These are phyloP conservation scores for Diadumene lineata DNA, from an alignment of 92 coral and sea anemone species.

Conservation along the genomic window DNA sequence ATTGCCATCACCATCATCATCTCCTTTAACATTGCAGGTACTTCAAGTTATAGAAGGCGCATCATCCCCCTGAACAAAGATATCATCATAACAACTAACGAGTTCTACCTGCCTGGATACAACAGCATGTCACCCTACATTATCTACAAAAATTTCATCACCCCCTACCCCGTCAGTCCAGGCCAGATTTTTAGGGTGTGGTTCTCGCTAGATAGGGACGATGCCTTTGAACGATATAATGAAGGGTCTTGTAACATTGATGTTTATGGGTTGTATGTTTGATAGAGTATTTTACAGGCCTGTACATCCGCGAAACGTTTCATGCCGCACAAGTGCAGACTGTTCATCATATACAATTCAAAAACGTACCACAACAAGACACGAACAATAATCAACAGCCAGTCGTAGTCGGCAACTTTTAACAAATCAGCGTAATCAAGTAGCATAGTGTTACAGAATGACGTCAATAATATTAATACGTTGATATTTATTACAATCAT, in stretches of 20 bases:
- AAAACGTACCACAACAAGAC: not conserved
- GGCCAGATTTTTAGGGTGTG: slow-evolving; percentile 20
- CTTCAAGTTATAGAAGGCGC: not conserved
- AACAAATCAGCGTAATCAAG: not conserved
- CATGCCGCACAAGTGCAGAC: not conserved
- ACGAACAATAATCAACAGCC: not conserved
- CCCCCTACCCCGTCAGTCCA: slow-evolving; percentile 7
- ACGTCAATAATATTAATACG: too few relatives aligned
- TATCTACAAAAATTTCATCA: slow-evolving; percentile 18
- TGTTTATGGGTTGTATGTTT: slow-evolving; percentile 26
- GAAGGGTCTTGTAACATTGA: slow-evolving; percentile 11
- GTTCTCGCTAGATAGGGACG: not conserved
- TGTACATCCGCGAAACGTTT: not conserved
- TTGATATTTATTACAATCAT: too few relatives aligned
- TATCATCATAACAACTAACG: not conserved
- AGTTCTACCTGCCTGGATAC: slow-evolving; percentile 18
- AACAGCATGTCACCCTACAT: slow-evolving; percentile 21
- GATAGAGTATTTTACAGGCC: not conserved
- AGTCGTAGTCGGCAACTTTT: not conserved
- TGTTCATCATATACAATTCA: not conserved
- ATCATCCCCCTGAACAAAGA: slow-evolving; percentile 14
- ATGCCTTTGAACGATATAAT: not conserved
- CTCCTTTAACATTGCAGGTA: not conserved
- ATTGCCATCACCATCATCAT: too few relatives aligned
- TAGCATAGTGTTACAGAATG: not conserved